These are phyloP conservation scores for Camponotus vicinus DNA, from an alignment of 1,140 invertebrate genomes.

Conservation along the genomic window DNA sequence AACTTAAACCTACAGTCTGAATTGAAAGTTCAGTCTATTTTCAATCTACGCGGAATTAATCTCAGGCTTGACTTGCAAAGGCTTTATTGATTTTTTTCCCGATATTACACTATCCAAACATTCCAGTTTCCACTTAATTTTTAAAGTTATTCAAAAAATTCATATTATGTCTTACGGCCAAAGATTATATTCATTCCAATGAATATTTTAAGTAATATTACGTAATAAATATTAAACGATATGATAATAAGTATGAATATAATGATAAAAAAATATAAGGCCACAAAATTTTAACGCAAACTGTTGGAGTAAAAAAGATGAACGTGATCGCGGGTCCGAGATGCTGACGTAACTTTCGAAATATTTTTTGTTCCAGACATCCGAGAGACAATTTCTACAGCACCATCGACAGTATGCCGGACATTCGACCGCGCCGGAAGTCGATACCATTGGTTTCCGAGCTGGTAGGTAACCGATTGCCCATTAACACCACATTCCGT, in stretches of 20 bases:
- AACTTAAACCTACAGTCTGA: conserved; percentile 60
- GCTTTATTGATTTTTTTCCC: conserved; percentile 55
- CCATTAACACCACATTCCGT: conserved; percentile 44
- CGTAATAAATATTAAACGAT: not conserved
- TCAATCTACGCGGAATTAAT: conserved; percentile 52
- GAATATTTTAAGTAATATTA: not conserved
- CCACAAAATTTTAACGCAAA: not conserved
- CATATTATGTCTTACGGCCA: not conserved
- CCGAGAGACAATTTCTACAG: conserved; percentile 99
- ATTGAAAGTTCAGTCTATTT: conserved; percentile 71
- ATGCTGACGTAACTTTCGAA: conserved; percentile 26
- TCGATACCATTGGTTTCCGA: conserved; percentile 99
- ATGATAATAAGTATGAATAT: not conserved
- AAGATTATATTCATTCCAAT: not conserved
- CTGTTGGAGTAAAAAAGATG: not conserved
- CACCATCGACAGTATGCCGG: conserved; percentile 99
- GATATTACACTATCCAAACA: not conserved
- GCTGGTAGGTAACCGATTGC: conserved; percentile 93
- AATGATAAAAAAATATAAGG: not conserved
- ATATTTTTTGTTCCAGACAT: conserved; percentile 89
- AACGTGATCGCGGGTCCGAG: not conserved
- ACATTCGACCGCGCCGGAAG: conserved; percentile 97
- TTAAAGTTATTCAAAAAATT: not conserved
- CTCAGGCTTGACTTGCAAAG: conserved; percentile 12
- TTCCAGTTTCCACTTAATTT: not conserved